Base-by-base conservation (phyloP, 2,113 vertebrate genomes). In the Eupsittula cactorum region DNA sequence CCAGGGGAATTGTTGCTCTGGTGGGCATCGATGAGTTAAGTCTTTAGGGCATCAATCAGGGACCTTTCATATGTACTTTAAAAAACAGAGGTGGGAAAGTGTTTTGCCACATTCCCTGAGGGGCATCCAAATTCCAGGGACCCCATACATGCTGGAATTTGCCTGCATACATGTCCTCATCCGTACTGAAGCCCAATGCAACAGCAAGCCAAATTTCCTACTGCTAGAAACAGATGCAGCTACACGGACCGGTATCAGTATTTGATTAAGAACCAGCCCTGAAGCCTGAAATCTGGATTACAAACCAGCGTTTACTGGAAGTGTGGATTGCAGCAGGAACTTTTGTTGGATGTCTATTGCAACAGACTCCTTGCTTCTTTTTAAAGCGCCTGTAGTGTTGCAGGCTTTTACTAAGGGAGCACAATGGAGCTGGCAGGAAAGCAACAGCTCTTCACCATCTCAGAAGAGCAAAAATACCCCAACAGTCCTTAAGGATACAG, bases 401-500 rank as follows among this genome's bases (percentile, higher is more conserved):
- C 91, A 85, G 88, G 49, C 74, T 92, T 94, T 79, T 60, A 82
- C 83, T 82, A 42, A 92, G 63, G 59, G 33, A 90, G 78, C 60
- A 94, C 94, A 96, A 95, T 78, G 76, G 86, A 91, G 60, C 89
- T 93, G 92, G 93, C 92, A 85, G 86, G 83, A 92, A 92, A 95
- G 86, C 69, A 91, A 62, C 27, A 94, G 90, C 63, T 79, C 91
- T 86, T 93, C 65, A 65, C 44, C 49, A 59, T 70, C 79, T 88
- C 57, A 82, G 88, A 86, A 81, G 49, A 78, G 59, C 2, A 55
- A 50, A 74, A 46, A 25, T 31, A 11, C 1, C 57, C 47, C 93
- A 79, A 28, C 68, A 89, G 41, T 74, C 73, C 80, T 95, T 83
- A 93, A 95, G 95, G 78, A 93, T 37, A 82, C 65, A 74, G 90